A percentile compares a stretch with the other conserved stretches of the same genome.
These are phyloP conservation scores for Zaprionus inermis DNA, from an alignment of 1,140 invertebrate species.

Conservation along the genomic window DNA sequence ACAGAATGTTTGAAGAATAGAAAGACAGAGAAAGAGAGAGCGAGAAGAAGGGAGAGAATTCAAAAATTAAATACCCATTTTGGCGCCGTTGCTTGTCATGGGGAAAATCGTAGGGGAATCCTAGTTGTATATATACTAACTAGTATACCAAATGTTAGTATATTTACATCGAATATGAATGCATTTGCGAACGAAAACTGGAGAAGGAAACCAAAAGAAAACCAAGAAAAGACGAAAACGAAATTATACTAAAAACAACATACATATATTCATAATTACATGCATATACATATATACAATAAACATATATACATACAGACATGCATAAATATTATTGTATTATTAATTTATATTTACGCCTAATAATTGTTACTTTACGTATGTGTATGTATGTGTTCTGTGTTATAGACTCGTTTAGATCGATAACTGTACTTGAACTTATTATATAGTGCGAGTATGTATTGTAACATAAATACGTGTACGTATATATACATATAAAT, in stretches of 20 bases:
- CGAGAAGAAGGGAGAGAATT: too few species aligned
- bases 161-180: constrained; percentile 12
- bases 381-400: constrained; percentile 39
- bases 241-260: constrained; percentile 4
- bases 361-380: constrained; percentile 54
- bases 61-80: constrained; percentile 8
- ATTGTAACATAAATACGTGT: constrained; percentile 19
- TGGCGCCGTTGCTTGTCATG: constrained; percentile 33
- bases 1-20: constrained; percentile 6
- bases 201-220: constrained; percentile 12
- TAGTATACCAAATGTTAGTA: constrained; percentile 3
- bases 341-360: constrained; percentile 43
- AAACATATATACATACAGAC: constrained; percentile 12
- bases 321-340: constrained; percentile 6
- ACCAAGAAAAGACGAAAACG: background rate
- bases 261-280: constrained; percentile 6
- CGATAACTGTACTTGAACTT: constrained; percentile 19
- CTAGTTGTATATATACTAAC: background rate
- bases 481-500: constrained; percentile 34
- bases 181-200: constrained; percentile 16
- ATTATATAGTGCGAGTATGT: constrained; percentile 33
- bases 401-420: constrained; percentile 41
- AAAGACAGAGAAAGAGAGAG: background rate
- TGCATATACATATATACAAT: background rate
- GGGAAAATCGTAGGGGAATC: constrained; percentile 6